These are phyloP conservation scores for Chascanopsetta lugubris DNA, from an alignment of 2,113 vertebrate genomes.

Conservation along the genomic window DNA sequence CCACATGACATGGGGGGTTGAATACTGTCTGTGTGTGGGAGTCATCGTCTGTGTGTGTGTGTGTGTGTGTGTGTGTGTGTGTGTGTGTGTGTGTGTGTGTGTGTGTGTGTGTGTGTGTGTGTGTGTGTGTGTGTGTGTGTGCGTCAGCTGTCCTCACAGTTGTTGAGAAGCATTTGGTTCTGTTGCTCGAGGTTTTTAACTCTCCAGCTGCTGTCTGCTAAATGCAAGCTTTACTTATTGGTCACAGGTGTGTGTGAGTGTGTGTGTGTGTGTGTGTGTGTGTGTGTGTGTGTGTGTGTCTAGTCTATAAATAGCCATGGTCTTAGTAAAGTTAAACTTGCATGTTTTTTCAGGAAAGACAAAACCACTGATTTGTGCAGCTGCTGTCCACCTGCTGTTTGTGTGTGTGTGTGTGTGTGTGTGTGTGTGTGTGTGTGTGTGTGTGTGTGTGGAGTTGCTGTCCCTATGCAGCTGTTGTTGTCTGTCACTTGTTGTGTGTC, in stretches of 20 bases:
- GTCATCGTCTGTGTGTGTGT: conserved; percentile 1
- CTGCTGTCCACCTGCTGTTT: conserved; percentile 46
- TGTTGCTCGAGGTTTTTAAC: conserved; percentile 14
- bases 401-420: conserved; percentile 37
- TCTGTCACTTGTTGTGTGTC: no score
- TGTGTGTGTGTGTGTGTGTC: conserved; percentile 40
- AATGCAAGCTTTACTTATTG: conserved; percentile 39
- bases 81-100: conserved; percentile 7
- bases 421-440: neutral
- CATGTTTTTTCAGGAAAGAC: conserved; percentile 32
- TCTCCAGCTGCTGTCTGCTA: conserved; percentile 32
- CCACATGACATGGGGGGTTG: conserved; percentile 23
- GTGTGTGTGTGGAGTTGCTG: no score
- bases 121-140: conserved; percentile 8
- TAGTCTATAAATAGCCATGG: conserved; percentile 49
- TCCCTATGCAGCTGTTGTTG: no score
- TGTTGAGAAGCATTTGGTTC: conserved; percentile 17
- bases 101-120: conserved; percentile 17
- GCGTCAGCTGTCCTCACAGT: conserved; percentile 57
- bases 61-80: conserved; percentile 19
- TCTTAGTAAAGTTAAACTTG: conserved; percentile 20
- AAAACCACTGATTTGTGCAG: conserved; percentile 51
- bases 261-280: conserved; percentile 43
- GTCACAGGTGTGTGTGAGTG: conserved; percentile 55
- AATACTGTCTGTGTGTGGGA: conserved; percentile 55